Evolutionary conservation across 2,888 invertebrate genomes (phyloP).

Genomic region (Diaprepes abbreviatus): DNA sequence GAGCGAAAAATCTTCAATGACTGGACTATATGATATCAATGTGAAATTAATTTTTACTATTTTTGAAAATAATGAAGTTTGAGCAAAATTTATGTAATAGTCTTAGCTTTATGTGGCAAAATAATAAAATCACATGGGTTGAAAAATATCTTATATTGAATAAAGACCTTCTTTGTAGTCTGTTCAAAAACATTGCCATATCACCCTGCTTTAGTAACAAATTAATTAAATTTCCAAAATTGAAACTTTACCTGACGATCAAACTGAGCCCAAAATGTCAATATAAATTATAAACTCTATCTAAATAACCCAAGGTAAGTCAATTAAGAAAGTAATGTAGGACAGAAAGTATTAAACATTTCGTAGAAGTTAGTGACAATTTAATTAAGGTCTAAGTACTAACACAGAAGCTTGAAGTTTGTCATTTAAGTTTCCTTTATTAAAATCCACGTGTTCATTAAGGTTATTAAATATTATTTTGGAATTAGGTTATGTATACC

Average conservation of each 20-base stretch:
- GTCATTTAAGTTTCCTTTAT: conserved; percentile 14
- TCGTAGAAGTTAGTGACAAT: conserved; percentile 32
- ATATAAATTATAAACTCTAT: conserved; percentile 16
- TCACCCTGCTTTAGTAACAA: too few species aligned
- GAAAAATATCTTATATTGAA: too few species aligned
- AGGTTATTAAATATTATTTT: conserved; percentile 12
- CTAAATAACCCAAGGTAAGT: conserved; percentile 25
- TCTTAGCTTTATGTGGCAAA: too few species aligned
- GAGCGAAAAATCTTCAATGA: too few species aligned
- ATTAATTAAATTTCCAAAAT: not conserved
- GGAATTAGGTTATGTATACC: conserved; percentile 4
- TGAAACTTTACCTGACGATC: not conserved
- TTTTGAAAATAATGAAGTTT: too few species aligned
- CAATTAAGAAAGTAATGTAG: conserved; percentile 23
- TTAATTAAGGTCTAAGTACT: conserved; percentile 25
- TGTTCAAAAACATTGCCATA: too few species aligned
- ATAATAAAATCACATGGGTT: too few species aligned
- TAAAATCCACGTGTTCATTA: conserved; percentile 25
- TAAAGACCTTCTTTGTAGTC: too few species aligned
- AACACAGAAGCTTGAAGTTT: conserved; percentile 28
- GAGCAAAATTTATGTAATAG: too few species aligned
- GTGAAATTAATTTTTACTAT: too few species aligned
- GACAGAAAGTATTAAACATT: conserved; percentile 22
- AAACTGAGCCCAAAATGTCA: conserved; percentile 14
- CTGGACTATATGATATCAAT: too few species aligned